Evolutionary conservation across 2,113 vertebrate species (phyloP).

Genomic region (Cavia porcellus): DNA sequence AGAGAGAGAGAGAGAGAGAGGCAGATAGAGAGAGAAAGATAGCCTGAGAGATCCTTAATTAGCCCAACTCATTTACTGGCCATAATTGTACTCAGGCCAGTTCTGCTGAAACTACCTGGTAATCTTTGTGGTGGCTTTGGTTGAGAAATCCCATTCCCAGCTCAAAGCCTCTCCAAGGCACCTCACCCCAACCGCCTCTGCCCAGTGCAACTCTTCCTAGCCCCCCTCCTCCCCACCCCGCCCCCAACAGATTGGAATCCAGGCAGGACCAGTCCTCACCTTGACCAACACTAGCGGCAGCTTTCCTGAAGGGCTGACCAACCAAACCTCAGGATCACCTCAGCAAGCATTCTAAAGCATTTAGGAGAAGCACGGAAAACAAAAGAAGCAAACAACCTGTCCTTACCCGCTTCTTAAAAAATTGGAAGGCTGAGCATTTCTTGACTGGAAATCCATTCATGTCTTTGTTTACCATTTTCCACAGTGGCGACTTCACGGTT

Average conservation of each 20-base stretch:
- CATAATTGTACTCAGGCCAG: slow-evolving; percentile 27
- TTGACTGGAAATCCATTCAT: slow-evolving; percentile 99
- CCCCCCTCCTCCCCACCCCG: not conserved
- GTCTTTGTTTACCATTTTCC: slow-evolving; percentile 98
- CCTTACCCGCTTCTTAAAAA: slow-evolving; percentile 99
- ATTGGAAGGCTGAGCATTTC: slow-evolving; percentile 99
- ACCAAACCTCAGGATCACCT: not conserved
- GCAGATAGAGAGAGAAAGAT: not conserved
- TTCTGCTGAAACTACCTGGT: slow-evolving; percentile 64
- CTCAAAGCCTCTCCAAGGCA: not conserved
- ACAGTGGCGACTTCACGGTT: slow-evolving; percentile 83
- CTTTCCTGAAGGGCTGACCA: not conserved
- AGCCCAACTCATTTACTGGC: slow-evolving; percentile 49
- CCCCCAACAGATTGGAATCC: not conserved
- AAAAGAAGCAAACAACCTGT: slow-evolving; percentile 76
- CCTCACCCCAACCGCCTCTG: slow-evolving; percentile 72
- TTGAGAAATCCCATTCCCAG: slow-evolving; percentile 67
- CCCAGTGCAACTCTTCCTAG: not conserved
- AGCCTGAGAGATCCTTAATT: slow-evolving; percentile 58
- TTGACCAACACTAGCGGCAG: not conserved
- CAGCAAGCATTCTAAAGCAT: slow-evolving; percentile 20
- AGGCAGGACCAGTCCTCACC: slow-evolving; percentile 11
- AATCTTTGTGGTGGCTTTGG: slow-evolving; percentile 40
- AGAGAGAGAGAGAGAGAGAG: not conserved
- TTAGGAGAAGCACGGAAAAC: slow-evolving; percentile 58